phyloP scores from a whole-genome alignment of 2,888 invertebrate genomes.

The Lepidonotus clava region DNA sequence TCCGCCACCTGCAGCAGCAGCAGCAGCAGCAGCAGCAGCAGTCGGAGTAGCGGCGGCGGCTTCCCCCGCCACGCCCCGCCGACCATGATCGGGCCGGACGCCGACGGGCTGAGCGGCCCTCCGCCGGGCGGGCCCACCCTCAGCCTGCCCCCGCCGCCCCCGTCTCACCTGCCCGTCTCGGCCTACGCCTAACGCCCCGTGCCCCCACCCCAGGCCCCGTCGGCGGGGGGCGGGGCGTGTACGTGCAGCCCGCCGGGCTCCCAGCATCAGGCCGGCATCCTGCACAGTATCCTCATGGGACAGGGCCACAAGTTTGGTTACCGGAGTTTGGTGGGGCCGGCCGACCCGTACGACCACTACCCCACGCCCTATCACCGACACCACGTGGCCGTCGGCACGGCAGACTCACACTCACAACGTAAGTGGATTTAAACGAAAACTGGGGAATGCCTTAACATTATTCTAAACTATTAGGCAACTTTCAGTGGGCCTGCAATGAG shows the following conservation, averaged over 20 bases:
- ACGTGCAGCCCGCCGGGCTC: neutral
- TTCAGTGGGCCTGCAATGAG: too few species aligned
- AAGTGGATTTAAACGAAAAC: too few species aligned
- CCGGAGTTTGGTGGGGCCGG: neutral
- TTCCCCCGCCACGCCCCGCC: neutral
- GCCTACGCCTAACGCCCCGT: neutral
- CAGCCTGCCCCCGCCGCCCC: too few species aligned
- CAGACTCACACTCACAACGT: slow-evolving; percentile 18
- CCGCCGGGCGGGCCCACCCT: neutral
- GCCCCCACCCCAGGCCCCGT: neutral
- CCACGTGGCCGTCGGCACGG: neutral
- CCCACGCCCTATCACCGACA: neutral
- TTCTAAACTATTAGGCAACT: too few species aligned
- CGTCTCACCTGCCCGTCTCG: neutral
- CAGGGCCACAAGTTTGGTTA: slow-evolving; percentile 53
- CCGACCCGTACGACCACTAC: neutral
- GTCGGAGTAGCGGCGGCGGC: too few species aligned
- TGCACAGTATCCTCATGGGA: slow-evolving; percentile 54
- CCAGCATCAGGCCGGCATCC: neutral
- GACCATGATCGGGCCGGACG: slow-evolving; percentile 16
- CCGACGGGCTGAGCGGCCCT: neutral
- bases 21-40: too few species aligned
- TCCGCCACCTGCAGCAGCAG: neutral
- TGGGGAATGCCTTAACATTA: too few species aligned
- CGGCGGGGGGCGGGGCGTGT: neutral